Evolutionary conservation across 2,888 invertebrate species (phyloP).

Genomic region (Drosophila bunnanda): DNA sequence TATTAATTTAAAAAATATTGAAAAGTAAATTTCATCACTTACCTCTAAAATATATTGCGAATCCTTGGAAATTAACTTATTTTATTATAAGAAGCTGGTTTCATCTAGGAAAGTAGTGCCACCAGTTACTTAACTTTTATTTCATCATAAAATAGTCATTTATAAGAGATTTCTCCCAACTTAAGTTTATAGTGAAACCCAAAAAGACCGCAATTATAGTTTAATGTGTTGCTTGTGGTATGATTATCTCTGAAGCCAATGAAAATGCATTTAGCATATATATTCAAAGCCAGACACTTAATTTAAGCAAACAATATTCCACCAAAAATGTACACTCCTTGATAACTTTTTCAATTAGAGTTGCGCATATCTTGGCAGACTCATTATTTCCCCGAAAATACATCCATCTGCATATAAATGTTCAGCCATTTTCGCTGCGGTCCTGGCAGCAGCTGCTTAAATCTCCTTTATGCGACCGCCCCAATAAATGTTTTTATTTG

Average conservation of each 20-base stretch:
- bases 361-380: constrained; percentile 31
- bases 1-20: neutral
- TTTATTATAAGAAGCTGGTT: neutral
- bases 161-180: neutral
- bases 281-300: constrained; percentile 14
- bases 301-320: constrained; percentile 4
- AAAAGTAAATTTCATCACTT: neutral
- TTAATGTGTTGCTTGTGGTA: neutral
- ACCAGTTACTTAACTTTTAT: neutral
- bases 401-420: constrained; percentile 15
- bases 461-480: constrained; percentile 35
- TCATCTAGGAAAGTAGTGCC: no score
- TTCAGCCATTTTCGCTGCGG: constrained; percentile 1
- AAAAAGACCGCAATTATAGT: neutral
- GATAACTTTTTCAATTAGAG: constrained; percentile 41
- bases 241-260: neutral
- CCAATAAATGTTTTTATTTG: constrained; percentile 54
- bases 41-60: no score
- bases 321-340: neutral
- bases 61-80: neutral
- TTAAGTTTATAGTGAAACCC: neutral
- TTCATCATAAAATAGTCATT: neutral
- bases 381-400: constrained; percentile 16
- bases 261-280: constrained; percentile 1
- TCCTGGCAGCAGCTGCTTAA: constrained; percentile 18